Evolutionary conservation across 2,888 invertebrate genomes (phyloP), one percentile per base, ranked within the genome.

Genomic region (Hyposoter didymator): DNA sequence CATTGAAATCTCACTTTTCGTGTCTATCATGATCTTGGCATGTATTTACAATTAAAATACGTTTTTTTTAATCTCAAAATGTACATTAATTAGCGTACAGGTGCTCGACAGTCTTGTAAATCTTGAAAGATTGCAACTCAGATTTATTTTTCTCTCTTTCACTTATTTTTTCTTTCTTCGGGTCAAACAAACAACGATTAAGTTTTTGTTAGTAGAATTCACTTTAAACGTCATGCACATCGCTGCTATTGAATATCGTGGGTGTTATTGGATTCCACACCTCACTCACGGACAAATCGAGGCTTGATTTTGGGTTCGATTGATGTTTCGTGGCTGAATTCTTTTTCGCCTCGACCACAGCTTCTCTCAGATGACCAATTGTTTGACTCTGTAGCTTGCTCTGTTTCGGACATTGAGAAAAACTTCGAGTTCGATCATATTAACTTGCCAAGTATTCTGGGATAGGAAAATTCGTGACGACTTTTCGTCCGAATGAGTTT

Each of bases 221-320:
- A 84, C 49, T 86, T 92, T 90, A 94, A 91, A 94, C 92, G 89
- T 93, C 94, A 92, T 94, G 93, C 93, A 93, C 93, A 89, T 91
- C 92, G 82, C 90, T 90, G 88, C 92, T 92, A 89, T 88, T 91
- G 89, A 91, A 92, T 83, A 91, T 89, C 86, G 92, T 87, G 90
- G 93, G 89, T 85, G 93, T 90, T 89, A 90, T 89, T 82, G 92
- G 89, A 90, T 91, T 88, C 92, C 93, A 92, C 84, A 91, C 88
- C 88, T 93, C 93, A 93, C 91, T 92, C 91, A 92, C 92, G 74
- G 86, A 55, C 75, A 85, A 43, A 84, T 93, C 93, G 88, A 90
- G 92, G 73, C 89, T 87, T 74, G 91, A 88, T 90, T 92, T 93
- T 74, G 92, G 91, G 81, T 89, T 90, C 88, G 92, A 90, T 87